Evolutionary conservation across 2,888 invertebrate species (phyloP).

Genomic region (Lycophotia porphyrea): DNA sequence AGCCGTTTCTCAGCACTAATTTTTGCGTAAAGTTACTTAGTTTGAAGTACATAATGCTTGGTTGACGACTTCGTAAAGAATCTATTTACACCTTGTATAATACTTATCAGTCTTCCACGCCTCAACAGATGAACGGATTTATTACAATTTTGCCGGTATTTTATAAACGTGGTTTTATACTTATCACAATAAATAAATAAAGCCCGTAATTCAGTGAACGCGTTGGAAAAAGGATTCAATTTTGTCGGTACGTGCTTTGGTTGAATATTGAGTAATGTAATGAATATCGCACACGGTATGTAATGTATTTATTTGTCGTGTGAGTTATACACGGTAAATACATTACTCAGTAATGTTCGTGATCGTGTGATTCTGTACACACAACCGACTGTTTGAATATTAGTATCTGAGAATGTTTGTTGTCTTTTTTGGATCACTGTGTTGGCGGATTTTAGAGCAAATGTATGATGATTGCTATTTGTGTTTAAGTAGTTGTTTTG

Average conservation of each 20-base stretch:
- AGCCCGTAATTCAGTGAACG: not conserved
- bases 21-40: too few relatives aligned
- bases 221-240: not conserved
- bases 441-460: not conserved
- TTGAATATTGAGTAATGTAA: not conserved
- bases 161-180: not conserved
- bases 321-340: slow-evolving; percentile 11
- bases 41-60: too few relatives aligned
- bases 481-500: not conserved
- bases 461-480: not conserved
- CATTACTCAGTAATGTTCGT: not conserved
- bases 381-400: not conserved
- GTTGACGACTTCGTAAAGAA: too few relatives aligned
- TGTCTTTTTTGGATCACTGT: not conserved
- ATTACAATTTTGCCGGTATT: not conserved
- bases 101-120: too few relatives aligned
- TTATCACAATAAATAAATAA: slow-evolving; percentile 2
- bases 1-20: too few relatives aligned
- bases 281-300: not conserved
- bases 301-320: not conserved
- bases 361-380: not conserved
- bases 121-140: too few relatives aligned
- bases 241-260: not conserved
- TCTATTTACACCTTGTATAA: too few relatives aligned
- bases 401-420: not conserved